Percentiles rank a stretch among this genome's conserved stretches.
phyloP scores from a whole-genome alignment of 1,140 invertebrate species.

The Battus philenor region DNA sequence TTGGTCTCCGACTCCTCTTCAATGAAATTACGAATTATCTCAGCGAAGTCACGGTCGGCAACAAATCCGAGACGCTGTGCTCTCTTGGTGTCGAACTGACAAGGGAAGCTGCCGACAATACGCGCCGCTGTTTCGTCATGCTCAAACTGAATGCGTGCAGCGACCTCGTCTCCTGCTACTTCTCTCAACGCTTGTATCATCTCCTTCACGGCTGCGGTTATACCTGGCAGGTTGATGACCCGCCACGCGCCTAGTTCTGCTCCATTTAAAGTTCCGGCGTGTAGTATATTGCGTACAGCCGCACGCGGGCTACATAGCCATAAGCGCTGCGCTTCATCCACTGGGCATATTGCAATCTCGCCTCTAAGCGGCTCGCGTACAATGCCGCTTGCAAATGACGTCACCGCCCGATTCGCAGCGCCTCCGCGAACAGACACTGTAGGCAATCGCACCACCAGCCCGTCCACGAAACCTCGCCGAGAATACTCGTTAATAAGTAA shows the following conservation, averaged over 20 bases:
- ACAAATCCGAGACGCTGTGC: slow-evolving; percentile 44
- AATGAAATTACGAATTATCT: slow-evolving; percentile 37
- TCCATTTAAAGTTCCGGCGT: slow-evolving; percentile 30
- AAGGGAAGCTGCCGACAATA: slow-evolving; percentile 44
- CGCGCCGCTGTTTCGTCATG: slow-evolving; percentile 28
- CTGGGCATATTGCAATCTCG: slow-evolving; percentile 33
- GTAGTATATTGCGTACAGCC: slow-evolving; percentile 40
- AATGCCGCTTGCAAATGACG: slow-evolving; percentile 56
- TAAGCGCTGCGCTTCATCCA: slow-evolving; percentile 29
- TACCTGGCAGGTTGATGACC: slow-evolving; percentile 45
- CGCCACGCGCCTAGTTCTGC: slow-evolving; percentile 30
- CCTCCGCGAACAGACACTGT: slow-evolving; percentile 52
- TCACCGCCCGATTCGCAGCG: slow-evolving; percentile 45
- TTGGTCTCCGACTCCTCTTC: slow-evolving; percentile 4
- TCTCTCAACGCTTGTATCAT: slow-evolving; percentile 35
- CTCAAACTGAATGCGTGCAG: slow-evolving; percentile 34
- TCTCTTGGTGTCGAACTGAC: slow-evolving; percentile 33
- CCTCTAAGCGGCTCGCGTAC: slow-evolving; percentile 55
- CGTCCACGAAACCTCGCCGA: slow-evolving; percentile 45
- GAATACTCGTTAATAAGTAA: slow-evolving; percentile 53
- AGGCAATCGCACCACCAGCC: slow-evolving; percentile 43
- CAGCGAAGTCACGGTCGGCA: slow-evolving; percentile 37
- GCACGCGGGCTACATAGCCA: slow-evolving; percentile 47
- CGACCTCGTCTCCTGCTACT: slow-evolving; percentile 34
- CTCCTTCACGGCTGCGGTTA: slow-evolving; percentile 36